phyloP scores from a whole-genome alignment of 2,888 invertebrate genomes.

The Deilephila porcellus region DNA sequence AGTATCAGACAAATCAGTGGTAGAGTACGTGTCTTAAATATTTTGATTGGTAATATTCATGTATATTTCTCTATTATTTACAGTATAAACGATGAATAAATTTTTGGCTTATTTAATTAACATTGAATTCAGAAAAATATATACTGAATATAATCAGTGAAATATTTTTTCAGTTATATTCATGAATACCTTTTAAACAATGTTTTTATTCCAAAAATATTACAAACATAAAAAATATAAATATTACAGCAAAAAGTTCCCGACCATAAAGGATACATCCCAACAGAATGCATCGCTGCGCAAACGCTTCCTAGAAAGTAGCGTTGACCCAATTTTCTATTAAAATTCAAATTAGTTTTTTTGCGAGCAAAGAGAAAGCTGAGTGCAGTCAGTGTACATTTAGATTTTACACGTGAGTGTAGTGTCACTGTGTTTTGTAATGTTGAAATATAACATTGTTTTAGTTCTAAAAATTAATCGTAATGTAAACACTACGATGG shows the following conservation, averaged over 20 bases:
- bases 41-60: too few species aligned
- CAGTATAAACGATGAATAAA: too few species aligned
- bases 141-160: too few species aligned
- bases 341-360: slow-evolving; percentile 82
- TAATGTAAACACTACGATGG: slow-evolving; percentile 53
- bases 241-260: slow-evolving; percentile 30
- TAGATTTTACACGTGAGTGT: slow-evolving; percentile 71
- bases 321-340: slow-evolving; percentile 75
- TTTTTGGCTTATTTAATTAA: too few species aligned
- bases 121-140: too few species aligned
- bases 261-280: slow-evolving; percentile 38
- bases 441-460: slow-evolving; percentile 51
- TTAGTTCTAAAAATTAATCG: slow-evolving; percentile 55
- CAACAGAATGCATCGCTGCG: slow-evolving; percentile 49
- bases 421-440: slow-evolving; percentile 60
- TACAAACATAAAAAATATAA: not conserved
- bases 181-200: too few species aligned
- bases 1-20: too few species aligned
- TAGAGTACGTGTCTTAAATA: too few species aligned
- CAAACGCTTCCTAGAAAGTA: slow-evolving; percentile 68
- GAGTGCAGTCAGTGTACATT: slow-evolving; percentile 60
- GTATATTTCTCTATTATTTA: too few species aligned
- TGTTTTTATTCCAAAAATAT: not conserved
- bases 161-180: too few species aligned
- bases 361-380: slow-evolving; percentile 79